Evolutionary conservation across 2,113 vertebrate genomes (phyloP).

Genomic region (Oceanodroma tethys): DNA sequence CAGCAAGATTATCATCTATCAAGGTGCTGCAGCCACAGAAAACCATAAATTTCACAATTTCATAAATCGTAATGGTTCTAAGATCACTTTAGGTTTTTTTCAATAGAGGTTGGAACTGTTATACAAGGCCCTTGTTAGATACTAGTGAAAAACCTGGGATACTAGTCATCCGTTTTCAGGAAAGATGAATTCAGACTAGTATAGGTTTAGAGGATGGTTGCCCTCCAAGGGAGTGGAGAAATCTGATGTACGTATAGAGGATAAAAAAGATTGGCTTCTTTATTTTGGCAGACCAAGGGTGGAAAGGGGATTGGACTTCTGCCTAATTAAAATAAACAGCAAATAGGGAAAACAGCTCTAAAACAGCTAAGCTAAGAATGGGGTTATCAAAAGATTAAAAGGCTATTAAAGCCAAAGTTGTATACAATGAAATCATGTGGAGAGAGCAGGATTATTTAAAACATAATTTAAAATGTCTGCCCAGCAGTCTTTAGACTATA

Average conservation of each 20-base stretch:
- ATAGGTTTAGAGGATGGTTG: not conserved
- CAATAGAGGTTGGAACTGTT: not conserved
- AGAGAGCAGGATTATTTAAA: not conserved
- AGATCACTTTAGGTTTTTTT: not conserved
- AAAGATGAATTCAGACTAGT: not conserved
- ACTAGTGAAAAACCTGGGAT: not conserved
- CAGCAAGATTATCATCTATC: not conserved
- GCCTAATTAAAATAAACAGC: not conserved
- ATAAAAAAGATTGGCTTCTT: not conserved
- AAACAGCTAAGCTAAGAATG: not conserved
- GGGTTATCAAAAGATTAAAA: not conserved
- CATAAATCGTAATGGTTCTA: not conserved
- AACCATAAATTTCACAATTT: not conserved
- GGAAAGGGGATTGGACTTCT: not conserved
- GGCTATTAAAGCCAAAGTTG: not conserved
- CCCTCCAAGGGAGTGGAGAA: not conserved
- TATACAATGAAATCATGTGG: not conserved
- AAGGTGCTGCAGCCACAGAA: not conserved
- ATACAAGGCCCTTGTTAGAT: not conserved
- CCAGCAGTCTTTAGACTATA: not conserved
- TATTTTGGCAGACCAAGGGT: not conserved
- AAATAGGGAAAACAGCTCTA: not conserved
- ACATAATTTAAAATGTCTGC: not conserved
- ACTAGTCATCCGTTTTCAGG: not conserved
- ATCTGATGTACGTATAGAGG: not conserved